A percentile compares a stretch with the other conserved stretches of the same genome.
Conservation (phyloP, 2,113 vertebrate species). For the Anoplopoma fimbria region DNA sequence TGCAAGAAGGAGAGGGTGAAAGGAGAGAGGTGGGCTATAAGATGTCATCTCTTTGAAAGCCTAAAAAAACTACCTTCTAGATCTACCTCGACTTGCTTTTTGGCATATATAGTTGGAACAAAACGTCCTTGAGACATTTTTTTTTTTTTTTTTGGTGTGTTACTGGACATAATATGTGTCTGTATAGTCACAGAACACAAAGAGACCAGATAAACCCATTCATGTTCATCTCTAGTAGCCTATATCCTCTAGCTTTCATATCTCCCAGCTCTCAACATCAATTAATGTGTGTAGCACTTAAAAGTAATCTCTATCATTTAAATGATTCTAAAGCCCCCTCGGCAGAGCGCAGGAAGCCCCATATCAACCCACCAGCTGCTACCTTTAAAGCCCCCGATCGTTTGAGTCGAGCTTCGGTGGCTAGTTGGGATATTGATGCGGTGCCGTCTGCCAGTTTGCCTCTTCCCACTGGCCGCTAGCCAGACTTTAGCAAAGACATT, state of each 20-base stretch:
- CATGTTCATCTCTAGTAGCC: constrained; percentile 55
- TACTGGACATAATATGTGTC: constrained; percentile 39
- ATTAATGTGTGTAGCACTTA: constrained; percentile 78
- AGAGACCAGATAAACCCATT: constrained; percentile 58
- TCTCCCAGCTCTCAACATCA: constrained; percentile 75
- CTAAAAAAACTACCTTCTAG: neutral
- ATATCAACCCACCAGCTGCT: constrained; percentile 83
- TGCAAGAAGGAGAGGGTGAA: constrained; percentile 41
- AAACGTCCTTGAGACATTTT: constrained; percentile 59
- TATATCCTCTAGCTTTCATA: constrained; percentile 66
- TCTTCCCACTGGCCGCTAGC: constrained; percentile 68
- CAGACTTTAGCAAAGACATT: constrained; percentile 76
- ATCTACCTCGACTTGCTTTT: constrained; percentile 9
- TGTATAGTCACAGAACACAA: constrained; percentile 59
- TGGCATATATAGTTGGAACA: constrained; percentile 34
- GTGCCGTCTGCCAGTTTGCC: constrained; percentile 74
- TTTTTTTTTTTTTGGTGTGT: constrained; percentile 28
- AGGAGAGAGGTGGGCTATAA: constrained; percentile 6
- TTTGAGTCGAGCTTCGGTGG: constrained; percentile 77
- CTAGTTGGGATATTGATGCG: constrained; percentile 82
- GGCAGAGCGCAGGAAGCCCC: constrained; percentile 64
- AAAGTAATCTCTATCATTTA: constrained; percentile 84
- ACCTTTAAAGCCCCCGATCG: constrained; percentile 77
- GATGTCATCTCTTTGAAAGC: constrained; percentile 18
- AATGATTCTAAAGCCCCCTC: constrained; percentile 82